Evolutionary conservation across 2,113 vertebrate species (phyloP).

Genomic region (Eolophus roseicapilla): DNA sequence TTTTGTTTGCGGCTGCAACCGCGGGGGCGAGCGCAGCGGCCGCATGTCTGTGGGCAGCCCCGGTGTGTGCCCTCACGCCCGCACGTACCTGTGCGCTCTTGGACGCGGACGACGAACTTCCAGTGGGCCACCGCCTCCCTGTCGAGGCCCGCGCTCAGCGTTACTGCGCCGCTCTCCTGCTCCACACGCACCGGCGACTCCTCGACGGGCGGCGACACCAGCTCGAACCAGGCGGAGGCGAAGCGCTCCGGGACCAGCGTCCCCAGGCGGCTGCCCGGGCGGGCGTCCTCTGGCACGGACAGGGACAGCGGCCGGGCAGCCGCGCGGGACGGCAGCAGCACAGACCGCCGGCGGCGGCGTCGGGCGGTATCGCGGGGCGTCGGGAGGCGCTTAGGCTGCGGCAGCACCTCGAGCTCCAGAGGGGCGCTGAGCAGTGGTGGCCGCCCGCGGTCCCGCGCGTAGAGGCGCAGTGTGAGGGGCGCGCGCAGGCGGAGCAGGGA

Average conservation of each 20-base stretch:
- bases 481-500: slow-evolving; percentile 82
- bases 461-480: slow-evolving; percentile 79
- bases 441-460: slow-evolving; percentile 83
- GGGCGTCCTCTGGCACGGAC: slow-evolving; percentile 82
- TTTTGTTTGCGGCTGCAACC: accelerated
- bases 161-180: slow-evolving; percentile 80
- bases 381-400: slow-evolving; percentile 69
- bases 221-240: slow-evolving; percentile 74
- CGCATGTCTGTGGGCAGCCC: background rate
- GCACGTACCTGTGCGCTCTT: slow-evolving; percentile 78
- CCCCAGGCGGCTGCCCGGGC: slow-evolving; percentile 79
- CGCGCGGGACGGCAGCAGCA: slow-evolving; percentile 55
- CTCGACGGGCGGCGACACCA: slow-evolving; percentile 76
- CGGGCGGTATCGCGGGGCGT: background rate
- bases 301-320: slow-evolving; percentile 74
- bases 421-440: slow-evolving; percentile 79
- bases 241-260: slow-evolving; percentile 77
- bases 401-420: slow-evolving; percentile 76
- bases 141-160: slow-evolving; percentile 79
- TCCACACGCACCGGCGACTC: slow-evolving; percentile 79
- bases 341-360: background rate
- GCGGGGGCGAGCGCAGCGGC: too few relatives aligned
- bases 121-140: slow-evolving; percentile 79
- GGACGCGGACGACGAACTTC: slow-evolving; percentile 81
- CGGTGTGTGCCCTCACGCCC: too few relatives aligned